Percentiles rank a stretch among this genome's conserved stretches.
These are phyloP conservation scores for Corapipo altera DNA, from an alignment of 2,113 vertebrate species.

Conservation along the genomic window DNA sequence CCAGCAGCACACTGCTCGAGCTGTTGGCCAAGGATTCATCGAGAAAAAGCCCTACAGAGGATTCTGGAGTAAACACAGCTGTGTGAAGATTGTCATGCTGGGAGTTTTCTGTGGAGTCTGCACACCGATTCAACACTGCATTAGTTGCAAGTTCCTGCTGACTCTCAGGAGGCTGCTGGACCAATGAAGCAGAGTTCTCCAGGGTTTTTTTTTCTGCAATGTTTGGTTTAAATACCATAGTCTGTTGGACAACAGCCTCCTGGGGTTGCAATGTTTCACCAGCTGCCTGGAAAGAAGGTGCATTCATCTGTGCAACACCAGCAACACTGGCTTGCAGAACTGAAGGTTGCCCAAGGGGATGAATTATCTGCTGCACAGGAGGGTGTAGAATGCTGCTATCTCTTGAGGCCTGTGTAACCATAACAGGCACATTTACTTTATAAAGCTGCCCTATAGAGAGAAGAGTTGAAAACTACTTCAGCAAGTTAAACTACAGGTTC, in stretches of 20 bases:
- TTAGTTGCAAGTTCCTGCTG: slow-evolving; percentile 21
- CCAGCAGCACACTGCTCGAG: slow-evolving; percentile 16
- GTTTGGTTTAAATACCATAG: not conserved
- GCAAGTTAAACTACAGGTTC: not conserved
- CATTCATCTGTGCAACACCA: not conserved
- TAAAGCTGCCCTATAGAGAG: slow-evolving; percentile 85
- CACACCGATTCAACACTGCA: not conserved
- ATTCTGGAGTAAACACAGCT: slow-evolving; percentile 47
- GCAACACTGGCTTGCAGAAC: slow-evolving; percentile 15
- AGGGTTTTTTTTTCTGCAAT: not conserved
- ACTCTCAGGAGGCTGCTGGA: slow-evolving; percentile 13
- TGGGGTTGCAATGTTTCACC: slow-evolving; percentile 17
- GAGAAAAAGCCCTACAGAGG: slow-evolving; percentile 6
- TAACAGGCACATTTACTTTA: slow-evolving; percentile 90
- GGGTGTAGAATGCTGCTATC: slow-evolving; percentile 70
- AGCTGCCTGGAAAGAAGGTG: slow-evolving; percentile 38
- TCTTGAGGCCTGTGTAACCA: slow-evolving; percentile 86
- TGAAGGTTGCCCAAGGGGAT: slow-evolving; percentile 64
- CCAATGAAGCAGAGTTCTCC: not conserved
- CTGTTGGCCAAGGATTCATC: slow-evolving; percentile 53
- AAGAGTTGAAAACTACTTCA: not conserved
- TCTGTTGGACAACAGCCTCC: slow-evolving; percentile 17
- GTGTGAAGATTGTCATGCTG: not conserved
- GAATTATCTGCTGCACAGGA: slow-evolving; percentile 71
- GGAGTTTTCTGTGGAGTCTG: not conserved